These are phyloP conservation scores for Platichthys flesus DNA, from an alignment of 2,113 vertebrate species.

Conservation along the genomic window DNA sequence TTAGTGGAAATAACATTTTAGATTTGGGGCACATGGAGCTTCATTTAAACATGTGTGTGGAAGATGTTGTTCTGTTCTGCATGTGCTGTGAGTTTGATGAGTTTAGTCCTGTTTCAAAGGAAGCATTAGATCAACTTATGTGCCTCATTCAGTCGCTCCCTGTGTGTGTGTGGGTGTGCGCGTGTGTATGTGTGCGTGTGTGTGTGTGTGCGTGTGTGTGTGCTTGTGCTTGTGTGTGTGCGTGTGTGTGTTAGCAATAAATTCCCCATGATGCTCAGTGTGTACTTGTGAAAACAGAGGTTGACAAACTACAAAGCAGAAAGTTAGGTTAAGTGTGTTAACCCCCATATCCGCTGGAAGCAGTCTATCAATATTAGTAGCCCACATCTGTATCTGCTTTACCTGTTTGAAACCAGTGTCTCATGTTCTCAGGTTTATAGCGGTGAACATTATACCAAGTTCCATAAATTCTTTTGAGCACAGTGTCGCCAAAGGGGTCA, in stretches of 20 bases:
- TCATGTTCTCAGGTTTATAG: slow-evolving; percentile 46
- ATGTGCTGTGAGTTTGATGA: not conserved
- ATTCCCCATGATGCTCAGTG: not conserved
- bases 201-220: not conserved
- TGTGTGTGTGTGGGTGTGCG: not conserved
- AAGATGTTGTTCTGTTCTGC: not conserved
- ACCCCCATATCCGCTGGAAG: slow-evolving; percentile 33
- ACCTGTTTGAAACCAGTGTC: slow-evolving; percentile 34
- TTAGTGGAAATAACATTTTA: not conserved
- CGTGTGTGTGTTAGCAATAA: slow-evolving; percentile 8
- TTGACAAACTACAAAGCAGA: slow-evolving; percentile 29
- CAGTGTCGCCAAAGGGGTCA: slow-evolving; percentile 48
- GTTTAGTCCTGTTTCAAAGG: not conserved
- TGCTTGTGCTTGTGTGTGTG: not conserved
- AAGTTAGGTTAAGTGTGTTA: slow-evolving; percentile 22
- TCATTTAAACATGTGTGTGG: not conserved
- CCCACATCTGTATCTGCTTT: slow-evolving; percentile 66
- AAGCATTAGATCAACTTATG: not conserved
- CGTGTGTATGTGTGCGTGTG: not conserved
- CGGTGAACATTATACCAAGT: slow-evolving; percentile 9
- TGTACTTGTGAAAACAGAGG: slow-evolving; percentile 34
- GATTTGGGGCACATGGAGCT: not conserved
- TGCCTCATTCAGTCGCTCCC: not conserved
- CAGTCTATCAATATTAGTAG: slow-evolving; percentile 33
- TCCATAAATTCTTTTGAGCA: slow-evolving; percentile 51